These are phyloP conservation scores for Nibea coibor DNA, from an alignment of 2,113 vertebrate species.

Conservation along the genomic window DNA sequence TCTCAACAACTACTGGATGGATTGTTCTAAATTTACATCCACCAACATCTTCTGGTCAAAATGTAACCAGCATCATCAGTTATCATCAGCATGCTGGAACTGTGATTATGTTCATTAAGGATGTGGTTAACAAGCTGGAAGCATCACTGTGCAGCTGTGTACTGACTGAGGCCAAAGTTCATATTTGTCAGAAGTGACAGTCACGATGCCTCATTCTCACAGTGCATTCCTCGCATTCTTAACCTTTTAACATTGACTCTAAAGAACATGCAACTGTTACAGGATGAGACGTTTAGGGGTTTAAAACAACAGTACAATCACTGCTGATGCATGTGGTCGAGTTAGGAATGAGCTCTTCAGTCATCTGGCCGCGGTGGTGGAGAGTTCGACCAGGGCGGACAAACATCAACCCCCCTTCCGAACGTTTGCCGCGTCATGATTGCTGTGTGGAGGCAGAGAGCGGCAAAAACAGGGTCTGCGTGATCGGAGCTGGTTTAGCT, in stretches of 20 bases:
- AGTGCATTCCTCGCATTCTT: neutral
- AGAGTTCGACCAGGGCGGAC: neutral
- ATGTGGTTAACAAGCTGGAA: too few species aligned
- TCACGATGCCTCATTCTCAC: neutral
- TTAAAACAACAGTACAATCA: conserved; percentile 1
- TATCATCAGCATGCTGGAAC: too few species aligned
- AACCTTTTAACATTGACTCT: neutral
- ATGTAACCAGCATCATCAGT: too few species aligned
- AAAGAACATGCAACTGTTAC: neutral
- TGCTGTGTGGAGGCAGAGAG: neutral
- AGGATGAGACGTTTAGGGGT: neutral
- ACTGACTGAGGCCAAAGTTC: neutral
- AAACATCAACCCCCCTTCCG: neutral
- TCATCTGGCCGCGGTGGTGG: neutral
- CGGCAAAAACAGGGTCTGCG: neutral
- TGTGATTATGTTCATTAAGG: too few species aligned
- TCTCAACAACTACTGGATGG: too few species aligned
- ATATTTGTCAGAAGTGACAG: neutral
- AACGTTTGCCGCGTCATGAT: conserved; percentile 7
- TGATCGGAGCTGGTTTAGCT: conserved; percentile 1
- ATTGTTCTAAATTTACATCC: too few species aligned
- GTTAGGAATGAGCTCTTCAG: conserved; percentile 13
- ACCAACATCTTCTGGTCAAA: too few species aligned
- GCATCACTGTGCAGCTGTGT: too few species aligned
- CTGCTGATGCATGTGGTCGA: conserved; percentile 21